These are phyloP conservation scores for Andinoacara biseriatus DNA, from an alignment of 2,113 vertebrate genomes.

Conservation along the genomic window DNA sequence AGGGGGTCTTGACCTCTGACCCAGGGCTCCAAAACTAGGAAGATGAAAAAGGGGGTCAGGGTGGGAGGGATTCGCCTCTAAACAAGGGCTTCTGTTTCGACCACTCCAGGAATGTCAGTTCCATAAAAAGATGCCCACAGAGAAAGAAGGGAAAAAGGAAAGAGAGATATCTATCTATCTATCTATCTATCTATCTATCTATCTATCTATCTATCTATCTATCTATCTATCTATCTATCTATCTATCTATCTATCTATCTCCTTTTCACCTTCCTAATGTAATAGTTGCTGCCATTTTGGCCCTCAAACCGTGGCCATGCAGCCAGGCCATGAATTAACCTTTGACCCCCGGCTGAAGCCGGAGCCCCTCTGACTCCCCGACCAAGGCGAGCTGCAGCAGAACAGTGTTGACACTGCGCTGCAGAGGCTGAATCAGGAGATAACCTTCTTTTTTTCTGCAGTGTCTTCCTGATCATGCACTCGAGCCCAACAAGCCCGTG, in stretches of 20 bases:
- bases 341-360: constrained; percentile 53
- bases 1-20: constrained; percentile 83
- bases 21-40: constrained; percentile 80
- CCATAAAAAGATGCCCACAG: constrained; percentile 80
- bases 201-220: constrained; percentile 1
- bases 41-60: constrained; percentile 80
- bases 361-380: constrained; percentile 68
- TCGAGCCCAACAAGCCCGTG: constrained; percentile 1
- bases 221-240: constrained; percentile 12
- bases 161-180: constrained; percentile 19
- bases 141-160: constrained; percentile 54
- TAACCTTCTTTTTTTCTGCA: constrained; percentile 67
- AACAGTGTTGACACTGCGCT: constrained; percentile 56
- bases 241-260: constrained; percentile 16
- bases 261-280: constrained; percentile 55
- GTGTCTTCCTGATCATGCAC: constrained; percentile 49
- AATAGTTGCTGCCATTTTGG: constrained; percentile 74
- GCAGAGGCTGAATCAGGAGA: constrained; percentile 68
- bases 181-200: constrained; percentile 19
- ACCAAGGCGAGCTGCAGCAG: constrained; percentile 28
- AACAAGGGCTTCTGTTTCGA: constrained; percentile 84
- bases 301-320: constrained; percentile 69
- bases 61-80: constrained; percentile 77
- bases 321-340: constrained; percentile 74
- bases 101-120: constrained; percentile 80